Percentiles rank a stretch among this genome's conserved stretches.
Conservation (phyloP, 1,140 invertebrate genomes). For the Chymomyza costata region DNA sequence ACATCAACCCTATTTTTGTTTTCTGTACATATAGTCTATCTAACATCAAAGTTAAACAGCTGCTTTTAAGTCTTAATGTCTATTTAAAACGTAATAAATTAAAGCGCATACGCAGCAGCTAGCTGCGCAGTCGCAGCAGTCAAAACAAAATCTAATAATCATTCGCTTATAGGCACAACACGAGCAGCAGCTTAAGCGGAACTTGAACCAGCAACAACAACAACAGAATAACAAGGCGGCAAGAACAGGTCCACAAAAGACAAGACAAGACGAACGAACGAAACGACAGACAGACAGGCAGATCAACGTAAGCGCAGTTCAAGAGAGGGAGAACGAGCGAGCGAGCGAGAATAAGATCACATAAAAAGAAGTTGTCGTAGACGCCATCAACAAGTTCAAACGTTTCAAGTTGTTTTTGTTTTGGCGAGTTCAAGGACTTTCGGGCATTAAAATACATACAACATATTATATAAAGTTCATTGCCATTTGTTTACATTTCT, state of each 20-base stretch:
- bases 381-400: too few relatives aligned
- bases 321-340: too few relatives aligned
- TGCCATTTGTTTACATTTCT: conserved; percentile 65
- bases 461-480: conserved; percentile 71
- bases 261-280: background rate
- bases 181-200: conserved; percentile 19
- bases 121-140: conserved; percentile 42
- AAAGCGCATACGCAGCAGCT: too few relatives aligned
- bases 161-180: background rate
- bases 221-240: conserved; percentile 27
- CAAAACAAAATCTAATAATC: too few relatives aligned
- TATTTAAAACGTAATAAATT: conserved; percentile 55
- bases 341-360: background rate
- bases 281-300: background rate
- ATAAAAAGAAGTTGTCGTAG: background rate
- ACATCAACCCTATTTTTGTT: too few relatives aligned
- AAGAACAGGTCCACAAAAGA: conserved; percentile 45
- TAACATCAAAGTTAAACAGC: too few relatives aligned
- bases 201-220: conserved; percentile 26
- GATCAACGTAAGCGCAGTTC: too few relatives aligned
- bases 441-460: conserved; percentile 53
- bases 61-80: too few relatives aligned
- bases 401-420: conserved; percentile 26
- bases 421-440: conserved; percentile 65
- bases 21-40: too few relatives aligned